Percentiles rank a stretch among this genome's conserved stretches.
Evolutionary conservation across 2,888 invertebrate genomes (phyloP).

Genomic region (Chymomyza procnemis): DNA sequence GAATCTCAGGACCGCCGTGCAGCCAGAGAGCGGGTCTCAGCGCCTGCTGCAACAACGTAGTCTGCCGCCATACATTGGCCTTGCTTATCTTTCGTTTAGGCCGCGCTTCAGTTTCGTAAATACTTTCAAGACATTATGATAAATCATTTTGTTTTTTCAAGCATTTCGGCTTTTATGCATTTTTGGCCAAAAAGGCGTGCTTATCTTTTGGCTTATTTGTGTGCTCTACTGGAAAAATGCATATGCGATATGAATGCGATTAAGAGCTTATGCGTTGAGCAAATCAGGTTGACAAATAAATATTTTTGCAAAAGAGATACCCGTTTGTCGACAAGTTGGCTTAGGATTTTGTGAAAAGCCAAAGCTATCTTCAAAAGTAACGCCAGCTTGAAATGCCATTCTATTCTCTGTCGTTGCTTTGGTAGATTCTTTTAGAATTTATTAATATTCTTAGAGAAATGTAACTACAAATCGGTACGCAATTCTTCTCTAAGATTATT

Average conservation of each 20-base stretch:
- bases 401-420: no score
- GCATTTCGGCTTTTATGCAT: conserved; percentile 27
- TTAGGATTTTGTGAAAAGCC: no score
- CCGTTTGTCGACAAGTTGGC: no score
- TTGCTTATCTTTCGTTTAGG: conserved; percentile 68
- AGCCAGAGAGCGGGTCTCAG: not conserved
- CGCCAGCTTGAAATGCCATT: no score
- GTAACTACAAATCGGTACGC: no score
- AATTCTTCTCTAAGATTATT: no score
- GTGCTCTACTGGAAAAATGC: conserved; percentile 34
- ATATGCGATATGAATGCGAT: conserved; percentile 3
- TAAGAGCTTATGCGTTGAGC: not conserved
- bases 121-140: conserved; percentile 60
- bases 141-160: conserved; percentile 66
- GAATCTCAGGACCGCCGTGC: conserved; percentile 25
- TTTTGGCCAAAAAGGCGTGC: conserved; percentile 17
- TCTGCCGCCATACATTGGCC: not conserved
- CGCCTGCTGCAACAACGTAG: not conserved
- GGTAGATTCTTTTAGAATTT: no score
- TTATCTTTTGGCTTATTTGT: conserved; percentile 28
- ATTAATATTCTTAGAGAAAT: no score
- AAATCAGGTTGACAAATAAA: not conserved
- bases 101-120: conserved; percentile 34
- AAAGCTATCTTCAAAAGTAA: no score
- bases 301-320: no score